Evolutionary conservation across 2,888 invertebrate genomes (phyloP).

Genomic region (Deroplatys truncata): DNA sequence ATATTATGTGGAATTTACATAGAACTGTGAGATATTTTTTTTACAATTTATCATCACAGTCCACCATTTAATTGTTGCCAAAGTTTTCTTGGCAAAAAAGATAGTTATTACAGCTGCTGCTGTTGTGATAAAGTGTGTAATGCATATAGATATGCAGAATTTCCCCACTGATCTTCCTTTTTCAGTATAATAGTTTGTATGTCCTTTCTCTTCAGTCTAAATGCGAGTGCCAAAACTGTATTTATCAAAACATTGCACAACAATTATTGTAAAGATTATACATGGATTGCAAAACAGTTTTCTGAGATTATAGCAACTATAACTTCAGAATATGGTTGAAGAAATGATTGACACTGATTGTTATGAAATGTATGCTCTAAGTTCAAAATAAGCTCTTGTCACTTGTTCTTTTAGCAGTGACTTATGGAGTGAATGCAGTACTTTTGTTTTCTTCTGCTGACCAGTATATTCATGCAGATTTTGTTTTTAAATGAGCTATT

Average conservation of each 20-base stretch:
- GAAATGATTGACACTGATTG: neutral
- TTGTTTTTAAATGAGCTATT: neutral
- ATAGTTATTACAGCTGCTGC: neutral
- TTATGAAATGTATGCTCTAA: neutral
- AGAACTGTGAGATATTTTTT: no score
- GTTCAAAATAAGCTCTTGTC: neutral
- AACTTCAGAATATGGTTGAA: no score
- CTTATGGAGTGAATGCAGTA: neutral
- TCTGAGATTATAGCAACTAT: neutral
- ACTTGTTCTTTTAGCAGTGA: neutral
- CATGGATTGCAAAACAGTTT: neutral
- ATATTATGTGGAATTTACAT: no score
- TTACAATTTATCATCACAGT: neutral
- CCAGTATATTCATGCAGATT: neutral
- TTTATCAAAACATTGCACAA: neutral
- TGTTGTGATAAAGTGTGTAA: neutral
- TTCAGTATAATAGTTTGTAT: neutral
- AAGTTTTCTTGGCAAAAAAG: neutral
- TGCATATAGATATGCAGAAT: neutral
- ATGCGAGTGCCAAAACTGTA: neutral
- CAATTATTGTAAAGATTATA: neutral
- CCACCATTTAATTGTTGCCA: neutral
- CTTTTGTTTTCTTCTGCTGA: neutral
- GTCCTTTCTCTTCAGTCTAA: neutral
- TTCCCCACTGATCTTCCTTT: neutral